Conservation (phyloP, 2,888 invertebrate species). For the Brachypterus glaber region DNA sequence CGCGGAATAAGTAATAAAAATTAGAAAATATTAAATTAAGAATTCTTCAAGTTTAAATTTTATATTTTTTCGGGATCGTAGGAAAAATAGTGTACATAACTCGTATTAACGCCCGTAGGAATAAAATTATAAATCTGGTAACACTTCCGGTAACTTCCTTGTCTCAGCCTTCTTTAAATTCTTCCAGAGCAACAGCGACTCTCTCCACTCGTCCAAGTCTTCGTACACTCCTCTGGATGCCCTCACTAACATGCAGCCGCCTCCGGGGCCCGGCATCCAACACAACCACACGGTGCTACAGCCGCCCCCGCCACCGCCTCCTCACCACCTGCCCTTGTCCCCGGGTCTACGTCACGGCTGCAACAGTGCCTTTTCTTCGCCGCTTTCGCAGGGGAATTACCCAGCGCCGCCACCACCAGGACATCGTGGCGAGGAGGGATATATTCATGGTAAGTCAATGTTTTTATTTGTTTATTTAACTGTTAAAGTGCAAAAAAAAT, state of each 20-base stretch:
- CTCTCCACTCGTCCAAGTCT: conserved; percentile 44
- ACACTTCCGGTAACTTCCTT: too few species aligned
- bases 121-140: too few species aligned
- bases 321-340: conserved; percentile 32
- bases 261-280: conserved; percentile 45
- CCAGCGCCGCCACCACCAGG: conserved; percentile 35
- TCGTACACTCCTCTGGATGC: conserved; percentile 78
- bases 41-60: too few species aligned
- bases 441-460: conserved; percentile 37
- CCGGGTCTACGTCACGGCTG: conserved; percentile 47
- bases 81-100: too few species aligned
- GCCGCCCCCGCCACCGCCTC: conserved; percentile 30
- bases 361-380: conserved; percentile 53
- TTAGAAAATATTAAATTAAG: too few species aligned
- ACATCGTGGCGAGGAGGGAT: conserved; percentile 23
- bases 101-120: too few species aligned
- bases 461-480: too few species aligned
- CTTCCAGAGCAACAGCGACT: conserved; percentile 22
- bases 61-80: too few species aligned
- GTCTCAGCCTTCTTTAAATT: background rate
- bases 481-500: too few species aligned
- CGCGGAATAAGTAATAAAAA: too few species aligned
- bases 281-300: conserved; percentile 26
- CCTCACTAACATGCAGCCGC: conserved; percentile 81
- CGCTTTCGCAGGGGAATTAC: conserved; percentile 42